Evolutionary conservation across 2,797 vertebrate species (phyloP).

Genomic region (Echiichthys vipera): DNA sequence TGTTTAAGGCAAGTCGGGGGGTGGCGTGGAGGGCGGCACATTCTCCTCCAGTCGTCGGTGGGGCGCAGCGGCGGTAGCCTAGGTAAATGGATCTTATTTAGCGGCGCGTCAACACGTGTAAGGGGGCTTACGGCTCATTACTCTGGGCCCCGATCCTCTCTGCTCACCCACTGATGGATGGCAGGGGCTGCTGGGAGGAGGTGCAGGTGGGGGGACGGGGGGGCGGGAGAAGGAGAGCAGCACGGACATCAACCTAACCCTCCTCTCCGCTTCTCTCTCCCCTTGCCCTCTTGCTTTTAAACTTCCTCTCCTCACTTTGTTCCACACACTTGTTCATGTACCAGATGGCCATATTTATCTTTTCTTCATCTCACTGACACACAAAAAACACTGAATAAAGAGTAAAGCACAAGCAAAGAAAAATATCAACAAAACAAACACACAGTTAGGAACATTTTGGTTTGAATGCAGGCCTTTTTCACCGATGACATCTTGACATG

Average conservation of each 20-base stretch:
- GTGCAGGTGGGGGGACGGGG: slow-evolving; percentile 35
- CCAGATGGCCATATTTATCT: slow-evolving; percentile 10
- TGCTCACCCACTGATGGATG: slow-evolving; percentile 85
- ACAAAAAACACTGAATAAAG: neutral
- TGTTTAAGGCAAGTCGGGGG: slow-evolving; percentile 33
- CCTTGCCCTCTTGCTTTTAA: slow-evolving; percentile 3
- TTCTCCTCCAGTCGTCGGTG: slow-evolving; percentile 53
- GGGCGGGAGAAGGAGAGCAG: slow-evolving; percentile 48
- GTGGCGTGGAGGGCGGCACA: neutral
- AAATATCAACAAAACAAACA: slow-evolving; percentile 6
- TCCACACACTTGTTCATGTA: neutral
- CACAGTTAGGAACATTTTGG: neutral
- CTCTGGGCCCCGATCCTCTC: slow-evolving; percentile 77
- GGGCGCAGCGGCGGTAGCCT: slow-evolving; percentile 61
- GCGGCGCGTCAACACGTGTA: slow-evolving; percentile 86
- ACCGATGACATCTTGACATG: neutral
- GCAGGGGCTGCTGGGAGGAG: slow-evolving; percentile 56
- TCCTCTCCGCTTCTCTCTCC: slow-evolving; percentile 28
- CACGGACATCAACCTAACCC: slow-evolving; percentile 61
- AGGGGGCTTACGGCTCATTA: slow-evolving; percentile 87
- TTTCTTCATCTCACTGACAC: slow-evolving; percentile 16
- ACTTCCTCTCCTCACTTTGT: neutral
- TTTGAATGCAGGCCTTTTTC: neutral
- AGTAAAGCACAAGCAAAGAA: slow-evolving; percentile 8
- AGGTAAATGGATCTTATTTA: slow-evolving; percentile 91